Evolutionary conservation across 2,113 vertebrate genomes (phyloP).

Genomic region (Malurus alboscapulatus): DNA sequence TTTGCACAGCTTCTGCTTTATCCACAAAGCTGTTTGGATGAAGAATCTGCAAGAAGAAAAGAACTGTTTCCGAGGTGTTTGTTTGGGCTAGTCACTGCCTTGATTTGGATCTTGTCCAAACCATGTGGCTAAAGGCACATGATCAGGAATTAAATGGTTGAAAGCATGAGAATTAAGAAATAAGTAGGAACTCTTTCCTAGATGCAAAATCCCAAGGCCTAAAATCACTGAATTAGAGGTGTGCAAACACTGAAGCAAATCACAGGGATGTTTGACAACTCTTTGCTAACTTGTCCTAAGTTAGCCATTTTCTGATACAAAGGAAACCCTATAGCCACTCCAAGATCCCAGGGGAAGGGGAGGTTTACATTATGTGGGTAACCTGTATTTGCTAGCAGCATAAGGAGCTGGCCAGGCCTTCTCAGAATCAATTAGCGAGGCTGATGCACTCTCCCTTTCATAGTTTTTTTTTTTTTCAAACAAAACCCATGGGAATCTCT

Average conservation of each 20-base stretch:
- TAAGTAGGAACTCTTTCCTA: slow-evolving; percentile 3
- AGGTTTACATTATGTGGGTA: neutral
- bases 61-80: neutral
- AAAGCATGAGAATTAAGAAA: slow-evolving; percentile 57
- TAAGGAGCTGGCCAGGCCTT: neutral
- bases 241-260: neutral
- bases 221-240: neutral
- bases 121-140: slow-evolving; percentile 48
- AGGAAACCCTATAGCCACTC: neutral
- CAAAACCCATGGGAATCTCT: neutral
- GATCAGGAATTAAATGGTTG: slow-evolving; percentile 61
- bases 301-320: neutral
- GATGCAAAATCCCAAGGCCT: slow-evolving; percentile 8
- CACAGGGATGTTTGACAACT: neutral
- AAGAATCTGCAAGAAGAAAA: neutral
- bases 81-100: slow-evolving; percentile 28
- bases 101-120: slow-evolving; percentile 48
- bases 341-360: neutral
- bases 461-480: neutral
- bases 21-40: neutral
- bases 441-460: slow-evolving; percentile 15
- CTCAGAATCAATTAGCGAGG: slow-evolving; percentile 47
- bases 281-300: neutral
- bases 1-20: slow-evolving; percentile 24
- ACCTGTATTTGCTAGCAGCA: neutral